These are phyloP conservation scores for Diachrysia chrysitis DNA, from an alignment of 2,888 invertebrate genomes.

Conservation along the genomic window DNA sequence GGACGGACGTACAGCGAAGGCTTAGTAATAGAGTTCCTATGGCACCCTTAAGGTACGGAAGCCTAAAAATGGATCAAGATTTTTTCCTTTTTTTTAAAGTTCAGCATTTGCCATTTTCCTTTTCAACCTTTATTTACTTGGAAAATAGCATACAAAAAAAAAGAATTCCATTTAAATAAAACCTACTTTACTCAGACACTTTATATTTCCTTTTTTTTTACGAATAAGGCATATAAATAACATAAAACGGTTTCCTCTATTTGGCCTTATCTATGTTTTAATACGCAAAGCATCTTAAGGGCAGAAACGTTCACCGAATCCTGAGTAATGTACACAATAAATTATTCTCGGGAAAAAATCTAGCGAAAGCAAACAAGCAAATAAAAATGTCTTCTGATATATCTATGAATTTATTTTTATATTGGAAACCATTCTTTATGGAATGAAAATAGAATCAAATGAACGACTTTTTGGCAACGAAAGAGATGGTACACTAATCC, in stretches of 20 bases:
- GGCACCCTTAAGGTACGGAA: no score
- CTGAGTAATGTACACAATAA: constrained; percentile 45
- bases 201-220: not conserved
- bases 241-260: constrained; percentile 17
- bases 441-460: not conserved
- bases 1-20: no score
- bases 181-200: no score
- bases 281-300: constrained; percentile 29
- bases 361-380: constrained; percentile 27
- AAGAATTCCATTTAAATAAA: no score
- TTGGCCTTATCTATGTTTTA: constrained; percentile 7
- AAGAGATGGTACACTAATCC: not conserved
- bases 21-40: no score
- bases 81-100: no score
- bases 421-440: constrained; percentile 8
- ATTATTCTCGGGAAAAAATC: constrained; percentile 34
- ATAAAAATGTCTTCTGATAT: constrained; percentile 35
- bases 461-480: not conserved
- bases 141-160: no score
- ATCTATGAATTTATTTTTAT: constrained; percentile 9
- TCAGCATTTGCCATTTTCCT: no score
- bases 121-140: no score
- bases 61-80: no score
- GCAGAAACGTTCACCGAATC: constrained; percentile 28
- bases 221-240: not conserved